Percentiles rank a stretch among this genome's conserved stretches.
These are phyloP conservation scores for Brachycybe producta DNA, from an alignment of 2,888 invertebrate species.

Conservation along the genomic window DNA sequence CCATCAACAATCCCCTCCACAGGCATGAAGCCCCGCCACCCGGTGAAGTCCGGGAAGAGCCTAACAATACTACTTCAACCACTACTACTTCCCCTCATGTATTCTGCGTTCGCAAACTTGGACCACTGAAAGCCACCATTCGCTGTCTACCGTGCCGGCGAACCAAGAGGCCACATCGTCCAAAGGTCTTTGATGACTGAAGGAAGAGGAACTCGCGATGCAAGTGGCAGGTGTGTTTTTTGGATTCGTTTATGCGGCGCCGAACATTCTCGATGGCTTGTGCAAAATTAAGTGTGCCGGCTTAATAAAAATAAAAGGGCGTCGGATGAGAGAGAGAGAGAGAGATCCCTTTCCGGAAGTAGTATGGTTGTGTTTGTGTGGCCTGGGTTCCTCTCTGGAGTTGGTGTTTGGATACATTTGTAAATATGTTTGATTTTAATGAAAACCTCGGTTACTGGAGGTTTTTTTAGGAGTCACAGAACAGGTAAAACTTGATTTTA, in stretches of 20 bases:
- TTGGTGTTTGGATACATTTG: background rate
- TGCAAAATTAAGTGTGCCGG: too few species aligned
- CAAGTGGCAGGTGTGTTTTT: background rate
- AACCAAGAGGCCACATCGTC: constrained; percentile 9
- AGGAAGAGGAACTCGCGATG: background rate
- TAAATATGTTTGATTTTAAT: background rate
- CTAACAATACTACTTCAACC: too few species aligned
- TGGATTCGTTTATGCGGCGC: too few species aligned
- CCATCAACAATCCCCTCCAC: constrained; percentile 14
- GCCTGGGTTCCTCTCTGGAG: background rate
- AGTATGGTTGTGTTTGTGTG: too few species aligned
- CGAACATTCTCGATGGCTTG: too few species aligned
- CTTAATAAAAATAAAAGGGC: too few species aligned
- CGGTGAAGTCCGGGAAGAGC: constrained; percentile 9
- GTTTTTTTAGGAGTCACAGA: too few species aligned
- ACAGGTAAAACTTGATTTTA: too few species aligned
- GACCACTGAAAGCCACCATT: constrained; percentile 13
- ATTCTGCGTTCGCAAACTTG: constrained; percentile 13
- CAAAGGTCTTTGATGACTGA: constrained; percentile 9
- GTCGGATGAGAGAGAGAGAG: too few species aligned
- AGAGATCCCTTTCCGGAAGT: too few species aligned
- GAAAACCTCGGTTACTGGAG: too few species aligned
- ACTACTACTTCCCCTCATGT: constrained; percentile 10
- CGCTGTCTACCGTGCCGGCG: constrained; percentile 14
- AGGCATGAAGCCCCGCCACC: constrained; percentile 8